Percentiles rank a stretch among this genome's conserved stretches.
Conservation (phyloP, 2,797 vertebrate species). For the Ptychobarbus kaznakovi region DNA sequence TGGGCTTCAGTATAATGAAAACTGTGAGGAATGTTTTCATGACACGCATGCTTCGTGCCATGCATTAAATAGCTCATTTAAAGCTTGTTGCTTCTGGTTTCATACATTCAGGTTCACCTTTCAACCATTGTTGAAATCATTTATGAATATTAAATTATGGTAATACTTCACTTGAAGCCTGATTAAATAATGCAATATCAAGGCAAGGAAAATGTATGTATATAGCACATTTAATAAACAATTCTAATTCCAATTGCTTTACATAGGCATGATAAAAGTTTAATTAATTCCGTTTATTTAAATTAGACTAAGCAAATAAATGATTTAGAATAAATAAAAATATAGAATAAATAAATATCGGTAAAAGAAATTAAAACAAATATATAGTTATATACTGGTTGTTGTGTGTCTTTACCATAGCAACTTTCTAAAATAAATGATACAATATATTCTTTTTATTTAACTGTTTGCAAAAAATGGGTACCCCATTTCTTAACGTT, state of each 20-base stretch:
- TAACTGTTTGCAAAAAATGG: too few relatives aligned
- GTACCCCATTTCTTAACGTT: too few relatives aligned
- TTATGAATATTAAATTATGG: background rate
- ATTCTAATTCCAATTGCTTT: background rate
- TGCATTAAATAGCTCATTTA: conserved; percentile 16
- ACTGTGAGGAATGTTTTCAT: conserved; percentile 36
- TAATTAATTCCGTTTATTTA: background rate
- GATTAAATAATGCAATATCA: background rate
- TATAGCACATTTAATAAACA: background rate
- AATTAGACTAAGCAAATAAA: background rate
- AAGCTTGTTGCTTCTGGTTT: conserved; percentile 7
- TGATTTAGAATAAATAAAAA: background rate
- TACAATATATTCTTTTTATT: too few relatives aligned
- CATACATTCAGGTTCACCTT: background rate
- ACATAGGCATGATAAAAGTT: background rate
- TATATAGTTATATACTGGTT: background rate
- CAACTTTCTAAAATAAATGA: too few relatives aligned
- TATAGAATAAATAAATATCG: background rate
- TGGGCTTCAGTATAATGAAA: conserved; percentile 32
- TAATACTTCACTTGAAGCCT: conserved; percentile 7
- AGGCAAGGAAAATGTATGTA: background rate
- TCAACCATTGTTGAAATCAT: background rate
- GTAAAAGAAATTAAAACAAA: background rate
- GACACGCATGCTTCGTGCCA: background rate
- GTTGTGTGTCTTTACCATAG: background rate